Base-by-base conservation (phyloP, 2,797 vertebrate species). In the Sylvia borin region DNA sequence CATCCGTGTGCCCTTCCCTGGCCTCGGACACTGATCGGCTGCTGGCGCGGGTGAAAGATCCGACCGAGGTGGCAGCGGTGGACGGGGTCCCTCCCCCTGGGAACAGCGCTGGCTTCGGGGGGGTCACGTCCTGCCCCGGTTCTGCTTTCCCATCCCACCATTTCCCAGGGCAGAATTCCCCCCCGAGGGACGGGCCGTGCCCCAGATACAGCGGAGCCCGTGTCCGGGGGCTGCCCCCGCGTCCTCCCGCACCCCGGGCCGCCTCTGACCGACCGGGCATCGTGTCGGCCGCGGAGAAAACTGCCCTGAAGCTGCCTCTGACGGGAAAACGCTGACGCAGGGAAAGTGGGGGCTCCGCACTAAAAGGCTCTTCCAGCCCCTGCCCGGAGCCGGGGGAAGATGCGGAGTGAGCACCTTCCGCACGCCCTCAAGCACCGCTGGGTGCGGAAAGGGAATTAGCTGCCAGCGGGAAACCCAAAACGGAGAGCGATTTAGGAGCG, bases 361-460 rank as follows among this genome's bases (percentile, higher is more conserved):
- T 16, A 2, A 68, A 57, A 21, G 27, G 36, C 24, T 62, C 25
- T 12, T 21, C 32, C 79, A 51, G 27, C 36, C 26, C 42, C 36
- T n/a, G 34, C 34, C 48, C 31, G 2, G 31, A 55, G 70, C 71
- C 7, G 16, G 18, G 42, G 79, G 14, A 19, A 31, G 65, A 20
- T 9, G 43, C 5, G 2, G 19, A 2, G 4, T 2, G 78, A 68
- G 2, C 36, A 5, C 36, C 22, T 55, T 62, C 27, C 16, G 2
- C 21, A 25, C 2, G 2, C 14, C 8, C 11, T 3, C 10, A 6
- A 5, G 34, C 61, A 3, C 54, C 3, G 7, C 22, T 10, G 48
- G 11, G 13, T 34, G 20, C 4, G 1, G 19, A 17, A 22, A 20
- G 38, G 60, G 34, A 60, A 7, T 17, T 3, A 11, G 13, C 58